These are phyloP conservation scores for Allacma fusca DNA, from an alignment of 2,888 invertebrate genomes.

Conservation along the genomic window DNA sequence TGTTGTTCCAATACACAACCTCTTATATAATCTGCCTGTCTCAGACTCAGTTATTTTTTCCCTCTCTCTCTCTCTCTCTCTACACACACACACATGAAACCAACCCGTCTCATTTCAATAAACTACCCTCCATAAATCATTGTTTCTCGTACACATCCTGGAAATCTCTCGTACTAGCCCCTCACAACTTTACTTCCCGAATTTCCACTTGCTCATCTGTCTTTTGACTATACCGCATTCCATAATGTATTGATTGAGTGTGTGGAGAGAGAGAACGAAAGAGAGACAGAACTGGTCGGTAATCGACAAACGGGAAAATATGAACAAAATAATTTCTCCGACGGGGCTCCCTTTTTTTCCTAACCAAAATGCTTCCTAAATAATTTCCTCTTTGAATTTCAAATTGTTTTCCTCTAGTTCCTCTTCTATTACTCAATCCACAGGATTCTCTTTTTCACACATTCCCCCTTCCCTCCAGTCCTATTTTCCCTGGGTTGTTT, in stretches of 20 bases:
- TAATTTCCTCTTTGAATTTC: conserved; percentile 6
- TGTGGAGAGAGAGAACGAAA: background rate
- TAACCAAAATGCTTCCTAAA: background rate
- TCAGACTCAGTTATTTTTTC: background rate
- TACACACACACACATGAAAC: conserved; percentile 10
- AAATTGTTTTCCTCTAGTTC: background rate
- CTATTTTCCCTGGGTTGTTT: background rate
- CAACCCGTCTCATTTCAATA: conserved; percentile 45
- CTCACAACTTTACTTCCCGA: background rate
- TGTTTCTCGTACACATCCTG: conserved; percentile 49
- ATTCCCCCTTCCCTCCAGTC: background rate
- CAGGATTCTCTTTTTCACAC: background rate
- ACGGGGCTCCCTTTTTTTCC: background rate
- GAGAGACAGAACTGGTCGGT: background rate
- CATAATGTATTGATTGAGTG: background rate
- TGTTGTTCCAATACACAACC: conserved; percentile 28
- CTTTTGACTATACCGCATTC: conserved; percentile 6
- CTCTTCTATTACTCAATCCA: background rate
- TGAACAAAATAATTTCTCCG: conserved; percentile 24
- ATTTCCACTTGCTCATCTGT: conserved; percentile 25
- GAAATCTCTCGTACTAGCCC: conserved; percentile 20
- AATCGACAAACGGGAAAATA: conserved; percentile 19
- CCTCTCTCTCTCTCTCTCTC: background rate
- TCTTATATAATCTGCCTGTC: conserved; percentile 1
- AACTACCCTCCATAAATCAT: conserved; percentile 44